Evolutionary conservation across 2,888 invertebrate genomes (phyloP).

Genomic region (Gandaritis pyraliata): DNA sequence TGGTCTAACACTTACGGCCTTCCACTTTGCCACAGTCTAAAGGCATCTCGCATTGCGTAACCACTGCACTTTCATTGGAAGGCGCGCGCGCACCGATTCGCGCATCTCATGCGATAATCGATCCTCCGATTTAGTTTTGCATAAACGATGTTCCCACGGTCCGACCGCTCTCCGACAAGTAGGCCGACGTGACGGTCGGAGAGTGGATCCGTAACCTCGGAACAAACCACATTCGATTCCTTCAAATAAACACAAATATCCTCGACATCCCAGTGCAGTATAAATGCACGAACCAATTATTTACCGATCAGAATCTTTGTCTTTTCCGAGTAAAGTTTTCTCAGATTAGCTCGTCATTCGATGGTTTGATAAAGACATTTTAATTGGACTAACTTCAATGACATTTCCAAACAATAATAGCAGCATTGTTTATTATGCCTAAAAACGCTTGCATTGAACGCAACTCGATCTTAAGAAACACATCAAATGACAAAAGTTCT

Average conservation of each 20-base stretch:
- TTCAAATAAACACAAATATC: slow-evolving; percentile 15
- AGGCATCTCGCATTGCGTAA: slow-evolving; percentile 59
- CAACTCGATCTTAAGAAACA: slow-evolving; percentile 43
- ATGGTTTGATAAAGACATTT: background rate
- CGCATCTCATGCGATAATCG: slow-evolving; percentile 67
- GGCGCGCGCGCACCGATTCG: slow-evolving; percentile 48
- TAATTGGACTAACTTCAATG: slow-evolving; percentile 27
- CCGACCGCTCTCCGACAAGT: slow-evolving; percentile 66
- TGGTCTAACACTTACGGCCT: slow-evolving; percentile 10
- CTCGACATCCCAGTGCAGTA: slow-evolving; percentile 13
- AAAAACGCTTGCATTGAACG: slow-evolving; percentile 33
- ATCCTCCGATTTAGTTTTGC: slow-evolving; percentile 69
- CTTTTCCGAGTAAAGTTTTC: background rate
- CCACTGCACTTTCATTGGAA: slow-evolving; percentile 74
- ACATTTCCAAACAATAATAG: slow-evolving; percentile 17
- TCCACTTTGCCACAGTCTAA: slow-evolving; percentile 8
- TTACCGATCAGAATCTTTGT: background rate
- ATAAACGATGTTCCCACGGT: slow-evolving; percentile 79
- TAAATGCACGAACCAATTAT: slow-evolving; percentile 7
- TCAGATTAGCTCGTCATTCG: background rate
- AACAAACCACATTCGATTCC: slow-evolving; percentile 36
- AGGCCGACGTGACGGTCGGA: slow-evolving; percentile 69
- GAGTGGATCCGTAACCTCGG: slow-evolving; percentile 73
- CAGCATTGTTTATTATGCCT: slow-evolving; percentile 24
- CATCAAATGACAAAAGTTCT: slow-evolving; percentile 45